Evolutionary conservation across 2,888 invertebrate species (phyloP), one percentile per base, ranked within the genome.

Genomic region (Eupithecia dodoneata): DNA sequence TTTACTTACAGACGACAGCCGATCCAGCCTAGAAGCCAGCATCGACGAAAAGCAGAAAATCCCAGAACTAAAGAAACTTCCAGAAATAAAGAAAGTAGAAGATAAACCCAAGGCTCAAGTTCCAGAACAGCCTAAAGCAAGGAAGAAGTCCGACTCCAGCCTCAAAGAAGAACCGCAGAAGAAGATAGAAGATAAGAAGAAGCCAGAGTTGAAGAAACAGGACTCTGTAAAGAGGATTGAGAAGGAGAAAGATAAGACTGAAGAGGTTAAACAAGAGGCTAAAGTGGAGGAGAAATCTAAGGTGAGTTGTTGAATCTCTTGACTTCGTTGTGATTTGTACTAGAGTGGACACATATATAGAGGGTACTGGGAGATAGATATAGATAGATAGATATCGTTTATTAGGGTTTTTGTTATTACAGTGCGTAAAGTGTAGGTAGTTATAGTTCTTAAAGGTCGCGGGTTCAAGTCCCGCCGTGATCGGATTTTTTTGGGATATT

Each of bases 61-160:
- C 1, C 15, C 52, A 49, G 78, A 78, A 55, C 45, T 49, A 0
- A 78, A 78, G 42, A 76, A 76, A 70, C 73, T 30, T 1, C 59
- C 47, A 1, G 78, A 78, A 65, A 52, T 49, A 1, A 78, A 78
- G 30, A 76, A 76, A 70, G 49, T 42, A 0, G 93, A 92, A 47
- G 93, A 93, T 2, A 87, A 89, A 70, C 82, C 87, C 13, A 90
- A 88, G 72, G 91, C 91, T 73, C 85, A 85, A 30, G 66, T 82
- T 47, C 72, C 83, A 18, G 80, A 78, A 41, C 90, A 88, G 71
- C 87, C 87, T 0, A 94, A 94, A 81, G 80, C 89, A 2, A 86
- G 94, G 47, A 94, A 94, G 84, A 94, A 94, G 79, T 93, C 94
- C 0, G 94, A 95, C 83, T 90, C 94, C 1, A 93, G 93, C 75